Base-by-base conservation (phyloP, 2,888 invertebrate species). In the Graphium colonna region DNA sequence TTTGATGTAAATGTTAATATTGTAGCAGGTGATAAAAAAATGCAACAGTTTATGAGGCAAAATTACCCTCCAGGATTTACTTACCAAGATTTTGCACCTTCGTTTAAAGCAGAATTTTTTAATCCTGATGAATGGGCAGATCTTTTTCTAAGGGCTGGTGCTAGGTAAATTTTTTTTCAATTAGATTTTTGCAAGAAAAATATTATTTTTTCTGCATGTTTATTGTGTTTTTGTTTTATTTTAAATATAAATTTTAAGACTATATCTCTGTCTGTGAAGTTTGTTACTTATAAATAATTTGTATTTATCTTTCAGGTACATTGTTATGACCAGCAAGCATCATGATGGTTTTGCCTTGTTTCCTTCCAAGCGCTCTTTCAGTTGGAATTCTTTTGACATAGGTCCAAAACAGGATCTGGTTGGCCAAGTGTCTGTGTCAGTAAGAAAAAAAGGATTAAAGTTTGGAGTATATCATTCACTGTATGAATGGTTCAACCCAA, bases 31-130 rank as follows among this genome's bases (percentile, higher is more conserved):
- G 63, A 65, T 33, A 66, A 78, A 10, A 74, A 82, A 10, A 33
- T 33, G 10, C 33, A 15, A 90, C 92, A 62, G 71, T 78, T 1
- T 73, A 97, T 98, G 96, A 77, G 91, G 26, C 86, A 93, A 26
- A 96, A 96, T 70, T 98, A 96, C 78, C 94, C 93, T 51, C 96
- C 96, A 2, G 92, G 91, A 45, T 97, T 96, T 69, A 93, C 95
- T 0, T 99, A 98, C 79, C 97, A 97, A 71, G 96, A 98, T 53
- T 98, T 98, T 83, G 98, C 94, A 0, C 91, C 91, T 17, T 92
- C 95, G 70, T 98, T 98, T 67, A 97, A 94, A 0, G 96, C 97
- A 0, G 97, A 97, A 77, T 95, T 98, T 69, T 98, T 95, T 71
- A 92, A 98, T 75, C 93, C 98, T 0, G 84, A 92, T 0, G 85